These are phyloP conservation scores for Cheilosia pagana DNA, from an alignment of 2,888 invertebrate species.

Conservation along the genomic window DNA sequence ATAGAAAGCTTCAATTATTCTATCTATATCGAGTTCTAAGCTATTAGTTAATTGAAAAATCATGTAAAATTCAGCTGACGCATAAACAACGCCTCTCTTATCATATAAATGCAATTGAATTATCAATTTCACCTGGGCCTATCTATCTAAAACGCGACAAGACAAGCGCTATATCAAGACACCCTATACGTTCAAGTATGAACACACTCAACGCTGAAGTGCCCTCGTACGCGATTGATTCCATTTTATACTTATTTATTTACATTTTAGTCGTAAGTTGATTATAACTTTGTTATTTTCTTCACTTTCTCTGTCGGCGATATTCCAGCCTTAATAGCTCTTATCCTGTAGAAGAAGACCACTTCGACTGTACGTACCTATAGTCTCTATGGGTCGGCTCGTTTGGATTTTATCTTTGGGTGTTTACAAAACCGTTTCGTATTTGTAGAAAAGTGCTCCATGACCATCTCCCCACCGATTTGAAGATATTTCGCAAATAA, in stretches of 20 bases:
- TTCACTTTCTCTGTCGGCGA: conserved; percentile 22
- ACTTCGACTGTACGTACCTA: background rate
- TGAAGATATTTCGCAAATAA: background rate
- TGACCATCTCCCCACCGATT: background rate
- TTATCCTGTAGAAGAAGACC: conserved; percentile 16
- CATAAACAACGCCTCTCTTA: conserved; percentile 36
- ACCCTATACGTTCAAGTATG: conserved; percentile 40
- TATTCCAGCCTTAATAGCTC: conserved; percentile 14
- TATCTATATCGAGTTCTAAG: background rate
- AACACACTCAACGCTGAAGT: conserved; percentile 52
- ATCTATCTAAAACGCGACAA: conserved; percentile 58
- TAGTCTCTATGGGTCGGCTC: conserved; percentile 3
- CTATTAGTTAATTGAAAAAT: conserved; percentile 19
- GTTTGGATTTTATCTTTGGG: conserved; percentile 28
- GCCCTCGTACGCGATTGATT: conserved; percentile 25
- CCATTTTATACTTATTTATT: conserved; percentile 15
- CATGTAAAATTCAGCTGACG: conserved; percentile 45
- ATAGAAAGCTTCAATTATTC: background rate
- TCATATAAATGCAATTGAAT: conserved; percentile 71
- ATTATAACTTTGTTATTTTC: background rate
- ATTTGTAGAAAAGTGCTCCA: background rate
- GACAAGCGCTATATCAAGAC: conserved; percentile 28
- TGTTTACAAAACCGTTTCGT: background rate
- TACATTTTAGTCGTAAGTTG: conserved; percentile 30
- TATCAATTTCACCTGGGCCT: conserved; percentile 64